A percentile compares a stretch with the other conserved stretches of the same genome.
phyloP scores from a whole-genome alignment of 1,140 invertebrate species.

The Heliconius melpomene region DNA sequence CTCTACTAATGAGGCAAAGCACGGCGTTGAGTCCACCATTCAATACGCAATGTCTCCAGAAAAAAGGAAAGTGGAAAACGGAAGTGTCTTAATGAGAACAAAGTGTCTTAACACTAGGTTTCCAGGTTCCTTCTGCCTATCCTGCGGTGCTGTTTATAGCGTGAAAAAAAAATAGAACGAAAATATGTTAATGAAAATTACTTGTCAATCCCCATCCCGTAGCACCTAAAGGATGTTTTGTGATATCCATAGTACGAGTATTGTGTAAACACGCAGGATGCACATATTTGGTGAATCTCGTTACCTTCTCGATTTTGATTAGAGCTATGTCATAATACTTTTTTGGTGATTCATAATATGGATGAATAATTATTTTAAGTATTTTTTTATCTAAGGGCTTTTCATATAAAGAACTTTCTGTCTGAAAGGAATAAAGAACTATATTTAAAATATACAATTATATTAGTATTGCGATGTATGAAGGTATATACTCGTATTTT shows the following conservation, averaged over 20 bases:
- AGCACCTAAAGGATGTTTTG: not conserved
- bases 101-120: not conserved
- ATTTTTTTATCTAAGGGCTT: conserved; percentile 34
- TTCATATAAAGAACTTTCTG: not conserved
- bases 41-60: not conserved
- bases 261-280: conserved; percentile 56
- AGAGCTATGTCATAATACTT: conserved; percentile 48
- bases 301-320: conserved; percentile 37
- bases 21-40: not conserved
- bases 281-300: conserved; percentile 30
- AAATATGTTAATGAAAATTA: not conserved
- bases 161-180: not conserved
- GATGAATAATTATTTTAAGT: conserved; percentile 40
- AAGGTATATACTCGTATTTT: no score
- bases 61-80: not conserved
- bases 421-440: not conserved
- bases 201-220: not conserved
- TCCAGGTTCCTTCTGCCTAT: not conserved
- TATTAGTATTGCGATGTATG: no score
- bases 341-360: conserved; percentile 34
- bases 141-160: not conserved
- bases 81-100: no score
- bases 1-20: no score
- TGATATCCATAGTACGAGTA: conserved; percentile 37
- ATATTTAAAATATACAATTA: no score